Percentiles rank a stretch among this genome's conserved stretches.
phyloP scores from a whole-genome alignment of 1,140 invertebrate genomes.

The Macrobrachium rosenbergii region DNA sequence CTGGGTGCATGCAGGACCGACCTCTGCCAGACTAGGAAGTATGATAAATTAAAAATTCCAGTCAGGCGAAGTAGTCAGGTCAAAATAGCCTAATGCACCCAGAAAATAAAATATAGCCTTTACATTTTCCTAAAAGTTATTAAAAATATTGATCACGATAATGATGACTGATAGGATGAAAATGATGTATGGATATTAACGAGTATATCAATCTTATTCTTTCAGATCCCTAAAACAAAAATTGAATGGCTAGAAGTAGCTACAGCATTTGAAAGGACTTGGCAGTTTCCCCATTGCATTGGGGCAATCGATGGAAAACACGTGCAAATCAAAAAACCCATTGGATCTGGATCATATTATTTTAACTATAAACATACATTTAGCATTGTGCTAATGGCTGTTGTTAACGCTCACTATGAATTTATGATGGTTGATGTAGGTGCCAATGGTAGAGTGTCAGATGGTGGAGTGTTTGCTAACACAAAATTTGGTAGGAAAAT shows the following conservation, averaged over 20 bases:
- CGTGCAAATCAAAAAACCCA: slow-evolving; percentile 22
- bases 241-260: slow-evolving; percentile 25
- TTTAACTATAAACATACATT: slow-evolving; percentile 44
- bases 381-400: slow-evolving; percentile 26
- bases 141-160: too few relatives aligned
- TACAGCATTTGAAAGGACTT: slow-evolving; percentile 2
- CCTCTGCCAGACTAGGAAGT: too few relatives aligned
- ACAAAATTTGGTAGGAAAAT: slow-evolving; percentile 30
- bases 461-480: slow-evolving; percentile 21
- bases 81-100: too few relatives aligned
- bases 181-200: neutral
- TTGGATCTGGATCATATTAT: slow-evolving; percentile 32
- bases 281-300: slow-evolving; percentile 26
- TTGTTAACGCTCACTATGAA: slow-evolving; percentile 32
- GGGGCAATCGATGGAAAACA: neutral
- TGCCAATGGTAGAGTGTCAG: slow-evolving; percentile 40
- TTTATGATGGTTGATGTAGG: slow-evolving; percentile 33
- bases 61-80: too few relatives aligned
- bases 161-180: neutral
- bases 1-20: too few relatives aligned
- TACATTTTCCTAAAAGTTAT: too few relatives aligned
- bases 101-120: too few relatives aligned
- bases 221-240: slow-evolving; percentile 4
- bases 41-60: too few relatives aligned
- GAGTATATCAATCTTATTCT: slow-evolving; percentile 25